Evolutionary conservation across 2,113 vertebrate species (phyloP).

Genomic region (Origma solitaria): DNA sequence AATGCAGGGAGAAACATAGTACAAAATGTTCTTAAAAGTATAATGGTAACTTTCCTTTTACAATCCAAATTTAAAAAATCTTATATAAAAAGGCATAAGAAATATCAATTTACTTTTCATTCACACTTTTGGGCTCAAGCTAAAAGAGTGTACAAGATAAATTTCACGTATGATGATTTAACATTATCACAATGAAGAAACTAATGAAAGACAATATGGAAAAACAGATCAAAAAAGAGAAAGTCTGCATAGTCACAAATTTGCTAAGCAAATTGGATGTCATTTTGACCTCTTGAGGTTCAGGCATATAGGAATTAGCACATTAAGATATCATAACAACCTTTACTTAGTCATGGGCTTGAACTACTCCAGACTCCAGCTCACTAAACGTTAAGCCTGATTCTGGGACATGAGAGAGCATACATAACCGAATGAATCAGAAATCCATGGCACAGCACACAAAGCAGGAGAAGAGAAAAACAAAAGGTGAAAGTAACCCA

Average conservation of each 20-base stretch:
- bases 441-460: background rate
- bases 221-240: background rate
- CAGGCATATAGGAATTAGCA: background rate
- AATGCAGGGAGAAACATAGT: background rate
- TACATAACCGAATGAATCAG: background rate
- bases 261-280: background rate
- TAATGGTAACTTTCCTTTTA: background rate
- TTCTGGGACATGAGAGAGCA: background rate
- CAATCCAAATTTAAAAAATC: background rate
- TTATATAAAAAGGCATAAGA: background rate
- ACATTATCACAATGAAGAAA: background rate
- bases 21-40: background rate
- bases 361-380: background rate
- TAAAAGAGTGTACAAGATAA: background rate
- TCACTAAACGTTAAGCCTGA: background rate
- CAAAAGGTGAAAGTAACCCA: background rate
- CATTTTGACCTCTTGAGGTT: background rate
- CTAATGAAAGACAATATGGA: background rate
- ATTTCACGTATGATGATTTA: background rate
- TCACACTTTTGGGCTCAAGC: background rate
- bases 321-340: background rate
- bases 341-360: background rate
- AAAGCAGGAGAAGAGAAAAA: background rate
- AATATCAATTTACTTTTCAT: background rate
- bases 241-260: background rate